A percentile compares a stretch with the other conserved stretches of the same genome.
Conservation (phyloP, 2,797 vertebrate species). For the Toxotes lorentzi region DNA sequence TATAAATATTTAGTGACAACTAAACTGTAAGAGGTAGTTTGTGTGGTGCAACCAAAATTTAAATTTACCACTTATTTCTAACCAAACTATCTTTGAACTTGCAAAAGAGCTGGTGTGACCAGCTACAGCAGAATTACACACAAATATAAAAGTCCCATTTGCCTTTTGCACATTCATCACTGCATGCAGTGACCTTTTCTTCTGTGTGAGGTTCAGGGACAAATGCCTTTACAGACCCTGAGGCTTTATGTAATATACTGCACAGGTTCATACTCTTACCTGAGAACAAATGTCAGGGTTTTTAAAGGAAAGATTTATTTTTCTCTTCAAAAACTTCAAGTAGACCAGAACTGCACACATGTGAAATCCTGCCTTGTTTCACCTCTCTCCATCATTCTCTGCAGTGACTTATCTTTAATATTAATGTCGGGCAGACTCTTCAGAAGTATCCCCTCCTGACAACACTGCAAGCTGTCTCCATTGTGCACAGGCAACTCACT, state of each 20-base stretch:
- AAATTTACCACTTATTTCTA: not conserved
- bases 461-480: constrained; percentile 16
- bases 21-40: not conserved
- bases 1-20: not conserved
- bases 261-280: constrained; percentile 32
- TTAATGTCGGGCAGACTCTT: constrained; percentile 20
- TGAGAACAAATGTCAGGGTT: constrained; percentile 58
- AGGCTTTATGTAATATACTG: constrained; percentile 51
- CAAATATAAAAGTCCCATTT: constrained; percentile 26
- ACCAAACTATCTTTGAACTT: not conserved
- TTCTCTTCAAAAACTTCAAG: constrained; percentile 18
- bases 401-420: constrained; percentile 44
- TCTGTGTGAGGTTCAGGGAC: constrained; percentile 43
- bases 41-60: not conserved
- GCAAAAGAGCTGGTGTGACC: not conserved
- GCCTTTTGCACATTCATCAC: constrained; percentile 60
- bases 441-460: constrained; percentile 40
- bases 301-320: constrained; percentile 28
- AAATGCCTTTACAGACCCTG: constrained; percentile 40
- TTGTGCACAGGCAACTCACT: constrained; percentile 41
- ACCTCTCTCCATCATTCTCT: not conserved
- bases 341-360: not conserved
- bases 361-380: not conserved
- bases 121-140: constrained; percentile 19
- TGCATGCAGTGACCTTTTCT: constrained; percentile 71